phyloP scores from a whole-genome alignment of 1,140 invertebrate species.

The Cyrtorhinus lividipennis region DNA sequence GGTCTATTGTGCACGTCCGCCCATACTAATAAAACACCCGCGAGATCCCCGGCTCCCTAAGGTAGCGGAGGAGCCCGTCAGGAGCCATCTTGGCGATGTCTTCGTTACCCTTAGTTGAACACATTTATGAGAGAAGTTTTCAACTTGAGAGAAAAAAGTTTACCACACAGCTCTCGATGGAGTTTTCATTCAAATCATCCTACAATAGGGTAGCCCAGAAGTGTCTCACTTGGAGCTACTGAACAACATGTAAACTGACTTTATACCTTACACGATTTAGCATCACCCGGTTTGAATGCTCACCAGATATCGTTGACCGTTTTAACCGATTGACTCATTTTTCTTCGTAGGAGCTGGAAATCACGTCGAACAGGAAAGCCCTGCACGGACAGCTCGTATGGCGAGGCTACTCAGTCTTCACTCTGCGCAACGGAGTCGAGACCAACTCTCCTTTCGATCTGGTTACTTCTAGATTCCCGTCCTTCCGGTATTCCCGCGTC shows the following conservation, averaged over 20 bases:
- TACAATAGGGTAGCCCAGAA: background rate
- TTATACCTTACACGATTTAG: background rate
- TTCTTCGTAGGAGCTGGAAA: conserved; percentile 45
- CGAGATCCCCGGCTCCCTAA: background rate
- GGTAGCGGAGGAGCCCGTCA: background rate
- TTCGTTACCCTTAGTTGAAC: background rate
- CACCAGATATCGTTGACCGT: background rate
- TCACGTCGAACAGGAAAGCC: conserved; percentile 41
- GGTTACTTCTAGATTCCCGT: conserved; percentile 55
- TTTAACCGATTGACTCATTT: background rate
- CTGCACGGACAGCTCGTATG: conserved; percentile 50
- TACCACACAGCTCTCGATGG: background rate
- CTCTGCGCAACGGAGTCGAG: conserved; percentile 41
- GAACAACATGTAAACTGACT: background rate
- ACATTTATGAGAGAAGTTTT: too few relatives aligned
- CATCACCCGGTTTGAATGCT: background rate
- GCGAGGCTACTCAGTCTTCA: conserved; percentile 54
- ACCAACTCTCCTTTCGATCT: conserved; percentile 56
- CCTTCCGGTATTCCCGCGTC: conserved; percentile 71
- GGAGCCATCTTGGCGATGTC: too few relatives aligned
- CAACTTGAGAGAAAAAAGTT: background rate
- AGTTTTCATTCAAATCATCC: background rate
- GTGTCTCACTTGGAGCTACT: background rate
- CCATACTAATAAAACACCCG: background rate
- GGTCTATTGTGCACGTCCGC: background rate